phyloP scores from a whole-genome alignment of 1,140 invertebrate species.

The Drosophila miranda region DNA sequence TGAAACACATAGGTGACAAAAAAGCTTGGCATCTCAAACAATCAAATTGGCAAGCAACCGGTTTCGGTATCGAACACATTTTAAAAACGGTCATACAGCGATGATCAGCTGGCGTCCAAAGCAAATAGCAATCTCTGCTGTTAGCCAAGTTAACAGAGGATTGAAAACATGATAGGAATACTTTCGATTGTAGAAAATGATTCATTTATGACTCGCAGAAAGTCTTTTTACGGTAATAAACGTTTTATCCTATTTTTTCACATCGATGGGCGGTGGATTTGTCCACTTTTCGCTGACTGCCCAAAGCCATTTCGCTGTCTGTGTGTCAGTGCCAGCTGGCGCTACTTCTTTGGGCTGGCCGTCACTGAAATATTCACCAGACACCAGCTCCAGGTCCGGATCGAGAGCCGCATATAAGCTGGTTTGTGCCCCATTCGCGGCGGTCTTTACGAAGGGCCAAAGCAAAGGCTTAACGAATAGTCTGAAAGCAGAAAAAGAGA shows the following conservation, averaged over 20 bases:
- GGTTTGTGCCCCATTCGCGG: conserved; percentile 89
- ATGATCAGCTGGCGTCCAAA: no score
- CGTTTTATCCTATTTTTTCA: conserved; percentile 4
- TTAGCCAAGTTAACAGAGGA: conserved; percentile 7
- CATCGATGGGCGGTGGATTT: conserved; percentile 13
- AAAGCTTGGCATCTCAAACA: no score
- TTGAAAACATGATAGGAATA: no score
- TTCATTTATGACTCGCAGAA: conserved; percentile 9
- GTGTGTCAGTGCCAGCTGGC: conserved; percentile 85
- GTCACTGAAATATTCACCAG: conserved; percentile 92
- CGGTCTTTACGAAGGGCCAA: conserved; percentile 90
- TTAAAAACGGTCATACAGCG: neutral
- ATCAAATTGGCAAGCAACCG: conserved; percentile 33
- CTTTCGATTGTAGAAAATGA: conserved; percentile 17
- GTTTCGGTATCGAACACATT: conserved; percentile 17
- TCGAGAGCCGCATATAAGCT: conserved; percentile 89
- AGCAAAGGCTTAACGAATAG: conserved; percentile 88
- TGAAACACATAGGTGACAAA: no score
- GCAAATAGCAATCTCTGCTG: no score
- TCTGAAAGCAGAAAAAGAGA: conserved; percentile 38
- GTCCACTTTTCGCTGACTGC: conserved; percentile 91
- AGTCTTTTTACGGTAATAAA: neutral
- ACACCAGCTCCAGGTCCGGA: conserved; percentile 85
- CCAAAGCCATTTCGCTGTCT: conserved; percentile 89
- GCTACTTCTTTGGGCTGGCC: conserved; percentile 84